Evolutionary conservation across 2,113 vertebrate genomes (phyloP), one percentile per base, ranked within the genome.

Genomic region (Eulemur macaco): DNA sequence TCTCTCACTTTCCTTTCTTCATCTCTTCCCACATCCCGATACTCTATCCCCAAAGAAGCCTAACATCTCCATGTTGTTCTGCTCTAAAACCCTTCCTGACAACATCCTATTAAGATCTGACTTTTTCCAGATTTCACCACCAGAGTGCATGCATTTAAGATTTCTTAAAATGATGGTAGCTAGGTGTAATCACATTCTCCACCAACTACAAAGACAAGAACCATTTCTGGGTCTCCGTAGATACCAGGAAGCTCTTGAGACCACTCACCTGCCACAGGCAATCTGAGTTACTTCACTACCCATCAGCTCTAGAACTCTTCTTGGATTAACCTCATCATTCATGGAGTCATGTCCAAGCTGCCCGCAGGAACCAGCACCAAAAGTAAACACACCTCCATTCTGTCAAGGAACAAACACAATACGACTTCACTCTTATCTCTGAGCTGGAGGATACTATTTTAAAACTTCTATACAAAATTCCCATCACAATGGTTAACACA

Each of bases 381-480:
- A 99, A 47, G 99, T 99, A 82, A 98, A 99, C 74, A 99, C 98
- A 95, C 98, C 95, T 64, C 99, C 99, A 66, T 98, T 99, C 99
- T 99, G 63, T 63, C 56, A 77, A 96, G 68, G 58, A 96, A 96
- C 73, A 97, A 86, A 81, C 0, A n/a, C 15, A n/a, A 54, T 25
- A 3, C 52, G 50, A 89, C 39, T 52, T 66, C 50, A n/a, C 54
- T 52, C 25, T n/a, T n/a, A 47, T 21, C 60, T 69, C 76, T 74
- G 29, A 45, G 15, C 37, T 21, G 76, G 52, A 91, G 71, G 13
- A n/a, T 21, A 54, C 6, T 5, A n/a, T 52, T 92, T 71, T 82
- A 56, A 77, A 84, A 37, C n/a, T 15, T 83, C 2, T 5, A 45
- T 17, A 27, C 45, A 86, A 68, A 89, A 64, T 37, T 50, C 27